These are phyloP conservation scores for Lasioglossum morio DNA, from an alignment of 2,888 invertebrate genomes.

Conservation along the genomic window DNA sequence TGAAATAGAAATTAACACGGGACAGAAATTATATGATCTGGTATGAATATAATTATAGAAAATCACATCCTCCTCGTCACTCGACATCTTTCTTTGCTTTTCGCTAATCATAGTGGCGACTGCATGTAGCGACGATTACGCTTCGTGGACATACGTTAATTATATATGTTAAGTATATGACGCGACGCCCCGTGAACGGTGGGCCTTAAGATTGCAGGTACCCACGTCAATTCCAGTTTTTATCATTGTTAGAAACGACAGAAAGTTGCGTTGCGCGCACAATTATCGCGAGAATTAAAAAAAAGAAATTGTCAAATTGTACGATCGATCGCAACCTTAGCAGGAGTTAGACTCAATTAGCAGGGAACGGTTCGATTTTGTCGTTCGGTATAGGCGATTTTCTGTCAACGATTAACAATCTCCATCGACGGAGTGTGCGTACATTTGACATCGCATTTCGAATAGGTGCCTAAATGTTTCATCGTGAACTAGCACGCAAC, in stretches of 20 bases:
- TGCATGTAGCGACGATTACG: no score
- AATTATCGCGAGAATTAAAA: constrained; percentile 9
- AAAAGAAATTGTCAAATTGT: constrained; percentile 13
- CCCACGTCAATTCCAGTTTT: constrained; percentile 51
- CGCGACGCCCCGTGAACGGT: no score
- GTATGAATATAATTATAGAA: no score
- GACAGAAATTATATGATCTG: no score
- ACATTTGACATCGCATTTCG: constrained; percentile 44
- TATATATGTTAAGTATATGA: no score
- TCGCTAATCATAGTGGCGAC: no score
- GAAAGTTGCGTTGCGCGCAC: constrained; percentile 27
- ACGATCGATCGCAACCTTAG: constrained; percentile 42
- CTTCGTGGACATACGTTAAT: no score
- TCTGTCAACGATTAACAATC: constrained; percentile 10
- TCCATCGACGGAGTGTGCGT: constrained; percentile 12
- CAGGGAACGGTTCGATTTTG: neutral
- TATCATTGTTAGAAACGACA: constrained; percentile 19
- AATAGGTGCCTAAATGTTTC: constrained; percentile 55
- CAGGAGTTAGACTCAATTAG: neutral
- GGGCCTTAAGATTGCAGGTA: constrained; percentile 20
- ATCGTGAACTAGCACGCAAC: constrained; percentile 2
- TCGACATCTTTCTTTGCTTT: no score
- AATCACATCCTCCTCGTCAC: no score
- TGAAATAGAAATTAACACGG: no score
- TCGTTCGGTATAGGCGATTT: constrained; percentile 3